Evolutionary conservation across 2,797 vertebrate species (phyloP), one percentile per base, ranked within the genome.

Genomic region (Myiothlypis coronata): DNA sequence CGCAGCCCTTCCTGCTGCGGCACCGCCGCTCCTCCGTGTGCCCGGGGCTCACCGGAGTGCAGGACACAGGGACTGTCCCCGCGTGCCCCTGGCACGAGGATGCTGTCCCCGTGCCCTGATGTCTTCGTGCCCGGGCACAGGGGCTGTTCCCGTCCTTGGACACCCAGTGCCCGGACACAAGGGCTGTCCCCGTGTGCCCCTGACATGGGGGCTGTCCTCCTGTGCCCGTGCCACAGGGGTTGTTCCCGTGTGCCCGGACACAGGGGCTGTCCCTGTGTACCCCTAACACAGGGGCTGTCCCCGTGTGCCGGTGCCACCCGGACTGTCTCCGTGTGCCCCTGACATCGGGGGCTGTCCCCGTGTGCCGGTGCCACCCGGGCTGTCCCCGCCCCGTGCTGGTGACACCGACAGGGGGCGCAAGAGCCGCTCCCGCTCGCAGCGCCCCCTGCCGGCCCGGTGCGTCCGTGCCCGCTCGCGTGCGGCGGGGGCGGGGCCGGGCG

Each of bases 141-240:
- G 3, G 26, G 26, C 49, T 28, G 47, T 49, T 3, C 49, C 26
- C 49, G 14, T 46, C 44, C 46, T 24, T 24, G 46, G 46, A 14
- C 23, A 47, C 46, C 46, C 21, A 12, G 12, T 30, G 16, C 16
- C 53, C 49, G 26, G 50, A 55, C 32, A 14, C 55, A 10, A 9
- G 14, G 47, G 32, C 27, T 41, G 41, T 56, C 14, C 55, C 22
- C 8, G 4, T 69, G 43, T 27, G 7, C 20, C 8, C 2, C 21
- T 52, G 65, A 4, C 44, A 6, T 22, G 4, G 2, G 1, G 7
- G 8, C 35, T 28, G 49, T 30, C 49, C 49, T 17, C 43, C 1
- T 69, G 63, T 35, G 9, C 11, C 11, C 1, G 15, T 43, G 65
- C 3, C 44, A 3, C 30, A 4, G 2, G 1, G 7, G 13, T 46